Percentiles rank a stretch among this genome's conserved stretches.
Evolutionary conservation across 2,888 invertebrate genomes (phyloP).

Genomic region (Drosophila aldrichi): DNA sequence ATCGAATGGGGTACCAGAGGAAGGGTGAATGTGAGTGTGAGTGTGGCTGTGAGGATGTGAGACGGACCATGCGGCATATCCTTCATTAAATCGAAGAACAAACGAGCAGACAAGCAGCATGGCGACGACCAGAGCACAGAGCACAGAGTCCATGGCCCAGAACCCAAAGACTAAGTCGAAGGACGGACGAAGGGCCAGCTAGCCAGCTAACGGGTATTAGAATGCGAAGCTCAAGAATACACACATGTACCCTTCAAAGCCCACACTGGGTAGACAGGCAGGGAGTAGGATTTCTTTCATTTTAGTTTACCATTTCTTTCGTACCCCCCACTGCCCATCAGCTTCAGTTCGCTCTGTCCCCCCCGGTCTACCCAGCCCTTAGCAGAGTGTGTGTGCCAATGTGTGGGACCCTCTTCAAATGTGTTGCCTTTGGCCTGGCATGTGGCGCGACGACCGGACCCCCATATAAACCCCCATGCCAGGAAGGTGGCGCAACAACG

Average conservation of each 20-base stretch:
- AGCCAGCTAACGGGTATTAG: slow-evolving; percentile 19
- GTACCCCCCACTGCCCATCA: slow-evolving; percentile 15
- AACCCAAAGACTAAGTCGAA: slow-evolving; percentile 40
- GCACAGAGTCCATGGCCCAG: slow-evolving; percentile 20
- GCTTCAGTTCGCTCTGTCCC: background rate
- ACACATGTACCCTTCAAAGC: slow-evolving; percentile 21
- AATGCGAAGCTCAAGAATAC: slow-evolving; percentile 27
- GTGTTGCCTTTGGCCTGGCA: slow-evolving; percentile 72
- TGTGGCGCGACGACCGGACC: slow-evolving; percentile 69
- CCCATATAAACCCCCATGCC: slow-evolving; percentile 37
- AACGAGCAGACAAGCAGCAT: slow-evolving; percentile 78
- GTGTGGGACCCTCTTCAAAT: slow-evolving; percentile 76
- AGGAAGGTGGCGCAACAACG: slow-evolving; percentile 59
- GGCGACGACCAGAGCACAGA: slow-evolving; percentile 53
- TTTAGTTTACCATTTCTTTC: slow-evolving; percentile 80
- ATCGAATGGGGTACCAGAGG: slow-evolving; percentile 21
- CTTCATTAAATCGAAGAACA: slow-evolving; percentile 81
- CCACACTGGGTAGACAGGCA: slow-evolving; percentile 6
- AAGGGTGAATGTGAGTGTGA: background rate
- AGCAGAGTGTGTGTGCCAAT: slow-evolving; percentile 50
- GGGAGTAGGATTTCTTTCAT: slow-evolving; percentile 74
- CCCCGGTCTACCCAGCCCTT: background rate
- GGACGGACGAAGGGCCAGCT: slow-evolving; percentile 27
- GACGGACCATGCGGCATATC: slow-evolving; percentile 72
- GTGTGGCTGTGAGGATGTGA: slow-evolving; percentile 40